Base-by-base conservation (phyloP, 2,888 invertebrate species). In the Drosophila cognata region DNA sequence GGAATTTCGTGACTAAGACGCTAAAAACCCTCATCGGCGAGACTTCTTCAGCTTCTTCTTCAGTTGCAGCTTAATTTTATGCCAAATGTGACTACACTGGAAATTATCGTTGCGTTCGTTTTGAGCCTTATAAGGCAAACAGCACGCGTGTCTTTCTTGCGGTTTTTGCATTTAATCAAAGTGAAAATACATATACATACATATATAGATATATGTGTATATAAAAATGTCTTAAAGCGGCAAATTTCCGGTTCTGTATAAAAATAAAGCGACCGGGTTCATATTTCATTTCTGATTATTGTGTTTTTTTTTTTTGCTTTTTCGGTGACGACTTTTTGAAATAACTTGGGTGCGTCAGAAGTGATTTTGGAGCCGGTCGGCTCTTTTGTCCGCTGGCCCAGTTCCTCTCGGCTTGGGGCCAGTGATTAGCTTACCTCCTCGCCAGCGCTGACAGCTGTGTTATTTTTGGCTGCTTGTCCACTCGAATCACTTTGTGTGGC, bases 191-290 rank as follows among this genome's bases (percentile, higher is more conserved):
- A 46, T 11, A 21, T 29, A 8, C 11, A 16, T n/a, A n/a, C n/a
- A n/a, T 29, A 51, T 18, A 87, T 89, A 84, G 69, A 84, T 13
- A 52, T 28, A 31, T 10, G n/a, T n/a, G n/a, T 18, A 52, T 7
- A n/a, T 29, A 29, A n/a, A 29, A 67, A 38, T 56, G 58, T 74
- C 66, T 71, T 63, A 52, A 71, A 83, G 70, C 70, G 71, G 71
- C 74, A 89, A 82, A 84, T 89, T 89, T 85, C 85, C 89, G 89
- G 85, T 87, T 85, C 84, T 76, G 80, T 74, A 64, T 79, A 80
- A 76, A 82, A 85, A 84, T 71, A 80, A 80, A 81, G 60, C 67
- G 41, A 16, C 36, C 67, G 65, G 68, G 68, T 62, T 85, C 84
- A 53, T 59, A 76, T 85, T 80, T 84, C 87, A 69, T 57, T 71